Conservation (phyloP, 2,113 vertebrate species). For the Elgaria multicarinata region DNA sequence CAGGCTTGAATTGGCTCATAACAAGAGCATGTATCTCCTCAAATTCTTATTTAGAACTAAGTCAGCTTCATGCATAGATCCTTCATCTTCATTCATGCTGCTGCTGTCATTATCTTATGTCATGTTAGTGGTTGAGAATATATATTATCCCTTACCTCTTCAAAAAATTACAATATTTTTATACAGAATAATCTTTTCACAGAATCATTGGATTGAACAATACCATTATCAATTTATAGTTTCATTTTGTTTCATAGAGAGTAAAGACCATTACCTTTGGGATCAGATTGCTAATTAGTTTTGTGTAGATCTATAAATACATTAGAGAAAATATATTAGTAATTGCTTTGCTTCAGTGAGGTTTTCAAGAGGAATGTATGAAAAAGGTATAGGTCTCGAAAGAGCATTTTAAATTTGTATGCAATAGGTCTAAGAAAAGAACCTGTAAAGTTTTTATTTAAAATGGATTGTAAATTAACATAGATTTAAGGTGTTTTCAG, state of each 20-base stretch:
- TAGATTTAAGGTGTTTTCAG: not conserved
- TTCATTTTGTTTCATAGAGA: conserved; percentile 1
- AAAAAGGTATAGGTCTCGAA: not conserved
- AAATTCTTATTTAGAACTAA: not conserved
- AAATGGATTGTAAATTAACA: not conserved
- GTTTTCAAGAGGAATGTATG: not conserved
- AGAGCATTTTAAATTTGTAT: conserved; percentile 2
- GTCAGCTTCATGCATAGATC: accelerated
- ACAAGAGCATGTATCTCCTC: not conserved
- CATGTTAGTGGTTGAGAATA: not conserved
- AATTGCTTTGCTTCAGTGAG: not conserved
- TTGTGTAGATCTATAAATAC: conserved; percentile 9
- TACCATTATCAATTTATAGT: not conserved
- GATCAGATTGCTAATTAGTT: not conserved
- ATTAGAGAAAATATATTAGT: not conserved
- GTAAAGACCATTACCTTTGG: not conserved
- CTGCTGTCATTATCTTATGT: not conserved
- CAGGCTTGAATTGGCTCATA: not conserved
- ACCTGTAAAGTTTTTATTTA: not conserved
- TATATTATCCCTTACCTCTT: not conserved
- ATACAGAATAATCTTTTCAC: not conserved
- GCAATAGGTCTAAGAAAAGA: not conserved
- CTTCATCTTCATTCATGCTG: not conserved
- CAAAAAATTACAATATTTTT: not conserved
- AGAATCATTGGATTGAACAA: not conserved